A percentile compares a stretch with the other conserved stretches of the same genome.
Conservation (phyloP, 2,797 vertebrate species). For the Hemibagrus guttatus region DNA sequence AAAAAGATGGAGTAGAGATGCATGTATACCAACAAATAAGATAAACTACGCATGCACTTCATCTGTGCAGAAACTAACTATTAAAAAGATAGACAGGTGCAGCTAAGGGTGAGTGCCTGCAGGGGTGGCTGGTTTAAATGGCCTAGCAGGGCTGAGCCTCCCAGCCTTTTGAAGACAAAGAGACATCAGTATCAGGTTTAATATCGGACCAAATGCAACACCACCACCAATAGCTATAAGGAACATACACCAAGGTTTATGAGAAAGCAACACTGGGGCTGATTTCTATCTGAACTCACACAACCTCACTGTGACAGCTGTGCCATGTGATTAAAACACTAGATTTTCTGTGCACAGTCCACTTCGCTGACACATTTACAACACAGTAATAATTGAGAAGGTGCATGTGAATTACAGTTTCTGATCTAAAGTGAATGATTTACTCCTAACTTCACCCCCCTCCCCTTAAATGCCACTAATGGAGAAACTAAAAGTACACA, state of each 20-base stretch:
- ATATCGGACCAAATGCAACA: neutral
- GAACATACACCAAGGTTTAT: neutral
- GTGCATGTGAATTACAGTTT: neutral
- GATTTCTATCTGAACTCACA: neutral
- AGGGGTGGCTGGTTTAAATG: neutral
- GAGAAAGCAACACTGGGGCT: neutral
- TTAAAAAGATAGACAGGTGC: neutral
- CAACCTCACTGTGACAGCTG: neutral
- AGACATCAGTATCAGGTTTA: neutral
- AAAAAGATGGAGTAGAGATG: neutral
- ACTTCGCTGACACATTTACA: neutral
- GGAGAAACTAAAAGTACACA: neutral
- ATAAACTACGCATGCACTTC: neutral
- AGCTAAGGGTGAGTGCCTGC: neutral
- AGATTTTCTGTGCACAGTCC: neutral
- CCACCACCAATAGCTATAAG: neutral
- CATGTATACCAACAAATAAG: constrained; percentile 24
- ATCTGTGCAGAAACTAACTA: constrained; percentile 21
- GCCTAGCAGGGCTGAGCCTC: neutral
- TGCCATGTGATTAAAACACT: neutral
- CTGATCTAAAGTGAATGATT: neutral
- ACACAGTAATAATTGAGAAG: neutral
- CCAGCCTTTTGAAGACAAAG: neutral
- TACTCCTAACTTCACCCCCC: neutral
- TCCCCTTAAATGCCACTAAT: neutral